Evolutionary conservation across 2,113 vertebrate genomes (phyloP).

Genomic region (Oryzias woworae): DNA sequence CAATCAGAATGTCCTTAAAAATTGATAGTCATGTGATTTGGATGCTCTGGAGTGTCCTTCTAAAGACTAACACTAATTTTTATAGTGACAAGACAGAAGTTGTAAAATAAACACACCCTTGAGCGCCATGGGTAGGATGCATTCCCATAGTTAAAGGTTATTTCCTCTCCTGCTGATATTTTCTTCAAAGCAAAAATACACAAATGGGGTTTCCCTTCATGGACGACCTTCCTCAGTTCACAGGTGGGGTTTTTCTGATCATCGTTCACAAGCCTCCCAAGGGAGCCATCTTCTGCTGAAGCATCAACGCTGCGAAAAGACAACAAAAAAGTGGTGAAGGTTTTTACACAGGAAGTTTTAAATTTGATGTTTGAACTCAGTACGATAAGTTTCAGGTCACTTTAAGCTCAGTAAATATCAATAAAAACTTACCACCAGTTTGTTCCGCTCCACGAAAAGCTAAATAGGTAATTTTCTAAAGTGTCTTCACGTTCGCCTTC

Average conservation of each 20-base stretch:
- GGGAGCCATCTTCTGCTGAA: not conserved
- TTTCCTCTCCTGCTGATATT: constrained; percentile 37
- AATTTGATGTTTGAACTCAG: not conserved
- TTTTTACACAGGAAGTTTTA: not conserved
- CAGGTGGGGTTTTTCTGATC: constrained; percentile 40
- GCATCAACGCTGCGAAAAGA: constrained; percentile 30
- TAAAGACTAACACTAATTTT: not conserved
- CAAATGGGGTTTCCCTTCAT: constrained; percentile 32
- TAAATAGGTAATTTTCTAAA: constrained; percentile 13
- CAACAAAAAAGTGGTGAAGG: not conserved
- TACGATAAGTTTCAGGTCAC: not conserved
- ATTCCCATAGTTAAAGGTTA: constrained; percentile 38
- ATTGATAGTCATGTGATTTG: too few species aligned
- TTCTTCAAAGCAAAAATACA: constrained; percentile 43
- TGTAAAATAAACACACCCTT: constrained; percentile 2
- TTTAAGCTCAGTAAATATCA: too few species aligned
- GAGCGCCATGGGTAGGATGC: constrained; percentile 22
- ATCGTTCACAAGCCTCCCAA: constrained; percentile 42
- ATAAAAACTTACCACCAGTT: constrained; percentile 37
- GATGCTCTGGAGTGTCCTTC: too few species aligned
- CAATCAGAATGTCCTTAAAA: too few species aligned
- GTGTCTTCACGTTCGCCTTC: not conserved
- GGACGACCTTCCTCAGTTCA: constrained; percentile 21
- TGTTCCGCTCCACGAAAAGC: constrained; percentile 34
- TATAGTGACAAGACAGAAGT: not conserved